Percentiles rank a stretch among this genome's conserved stretches.
phyloP scores from a whole-genome alignment of 2,888 invertebrate species.

The Nemapogon koenigi region DNA sequence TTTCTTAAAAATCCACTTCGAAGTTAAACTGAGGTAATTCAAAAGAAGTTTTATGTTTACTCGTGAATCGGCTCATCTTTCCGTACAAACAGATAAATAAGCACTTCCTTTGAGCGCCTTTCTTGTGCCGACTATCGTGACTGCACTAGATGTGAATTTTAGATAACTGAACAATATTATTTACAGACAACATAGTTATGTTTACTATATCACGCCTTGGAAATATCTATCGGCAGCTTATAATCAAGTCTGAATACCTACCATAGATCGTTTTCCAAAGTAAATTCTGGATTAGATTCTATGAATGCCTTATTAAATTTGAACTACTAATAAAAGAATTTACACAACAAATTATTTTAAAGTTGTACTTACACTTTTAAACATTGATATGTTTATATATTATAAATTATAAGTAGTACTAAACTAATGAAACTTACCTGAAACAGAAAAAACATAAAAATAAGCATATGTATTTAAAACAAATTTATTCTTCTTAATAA shows the following conservation, averaged over 20 bases:
- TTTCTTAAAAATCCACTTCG: no score
- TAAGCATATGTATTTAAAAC: not conserved
- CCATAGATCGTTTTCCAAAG: no score
- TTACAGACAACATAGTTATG: slow-evolving; percentile 22
- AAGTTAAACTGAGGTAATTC: slow-evolving; percentile 17
- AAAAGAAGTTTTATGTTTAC: slow-evolving; percentile 22
- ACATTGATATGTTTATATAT: no score
- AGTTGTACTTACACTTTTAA: no score
- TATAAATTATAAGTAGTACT: no score
- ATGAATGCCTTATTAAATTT: no score
- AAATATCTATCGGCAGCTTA: no score
- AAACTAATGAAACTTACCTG: slow-evolving; percentile 39
- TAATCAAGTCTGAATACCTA: no score
- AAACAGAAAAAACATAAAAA: slow-evolving; percentile 27
- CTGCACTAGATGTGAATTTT: slow-evolving; percentile 38
- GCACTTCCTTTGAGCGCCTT: slow-evolving; percentile 33
- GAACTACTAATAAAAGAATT: no score
- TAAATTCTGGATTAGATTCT: no score
- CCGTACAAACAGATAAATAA: slow-evolving; percentile 33
- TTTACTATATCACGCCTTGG: no score
- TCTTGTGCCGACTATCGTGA: slow-evolving; percentile 45
- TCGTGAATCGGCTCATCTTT: slow-evolving; percentile 21
- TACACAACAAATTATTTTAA: no score
- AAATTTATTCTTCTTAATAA: not conserved
- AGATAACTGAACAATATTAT: slow-evolving; percentile 45